phyloP scores from a whole-genome alignment of 2,888 invertebrate genomes.

The Melinopterus prodromus region DNA sequence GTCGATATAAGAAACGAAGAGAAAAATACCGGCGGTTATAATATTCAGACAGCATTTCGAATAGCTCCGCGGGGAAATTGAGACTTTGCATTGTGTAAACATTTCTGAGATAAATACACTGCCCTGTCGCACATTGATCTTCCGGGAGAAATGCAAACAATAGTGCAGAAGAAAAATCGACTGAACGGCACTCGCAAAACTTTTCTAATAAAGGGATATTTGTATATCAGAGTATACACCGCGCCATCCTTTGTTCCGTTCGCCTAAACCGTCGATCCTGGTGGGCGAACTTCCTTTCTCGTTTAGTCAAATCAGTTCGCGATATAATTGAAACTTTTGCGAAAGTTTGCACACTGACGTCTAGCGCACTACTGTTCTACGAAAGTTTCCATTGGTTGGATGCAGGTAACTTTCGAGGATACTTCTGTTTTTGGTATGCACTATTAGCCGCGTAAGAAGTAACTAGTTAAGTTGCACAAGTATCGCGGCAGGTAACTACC shows the following conservation, averaged over 20 bases:
- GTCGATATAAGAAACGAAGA: not conserved
- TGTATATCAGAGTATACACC: not conserved
- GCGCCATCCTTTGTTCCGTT: not conserved
- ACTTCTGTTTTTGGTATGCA: not conserved
- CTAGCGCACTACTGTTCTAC: not conserved
- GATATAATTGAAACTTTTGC: not conserved
- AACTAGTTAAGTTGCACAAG: not conserved
- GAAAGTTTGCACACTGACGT: not conserved
- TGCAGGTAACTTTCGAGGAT: not conserved
- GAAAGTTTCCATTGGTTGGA: not conserved
- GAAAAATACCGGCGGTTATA: not conserved
- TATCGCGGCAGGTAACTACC: not conserved
- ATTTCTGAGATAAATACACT: not conserved
- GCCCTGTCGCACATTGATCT: not conserved
- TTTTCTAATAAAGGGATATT: not conserved
- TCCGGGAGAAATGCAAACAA: not conserved
- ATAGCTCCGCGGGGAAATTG: not conserved
- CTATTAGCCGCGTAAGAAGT: not conserved
- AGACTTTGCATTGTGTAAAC: not conserved
- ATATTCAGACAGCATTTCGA: not conserved
- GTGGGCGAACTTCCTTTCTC: not conserved
- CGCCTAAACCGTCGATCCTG: not conserved
- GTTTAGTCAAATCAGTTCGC: constrained; percentile 4
- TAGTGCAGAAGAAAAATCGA: not conserved
- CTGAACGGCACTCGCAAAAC: not conserved